Conservation (phyloP, 2,113 vertebrate genomes). For the Marcusenius ussheri region DNA sequence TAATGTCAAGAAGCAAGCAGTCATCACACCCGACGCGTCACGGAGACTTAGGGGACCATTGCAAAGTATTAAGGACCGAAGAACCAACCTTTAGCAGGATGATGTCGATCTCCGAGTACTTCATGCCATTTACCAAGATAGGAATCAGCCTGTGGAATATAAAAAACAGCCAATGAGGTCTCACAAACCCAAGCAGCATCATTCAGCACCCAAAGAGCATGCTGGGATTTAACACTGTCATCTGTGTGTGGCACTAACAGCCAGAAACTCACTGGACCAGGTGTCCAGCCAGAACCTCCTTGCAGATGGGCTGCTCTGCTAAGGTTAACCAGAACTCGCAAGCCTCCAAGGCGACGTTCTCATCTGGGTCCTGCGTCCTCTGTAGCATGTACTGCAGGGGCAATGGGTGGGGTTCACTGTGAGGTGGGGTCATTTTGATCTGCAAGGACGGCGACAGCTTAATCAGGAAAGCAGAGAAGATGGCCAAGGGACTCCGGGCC, state of each 20-base stretch:
- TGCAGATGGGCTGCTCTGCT: conserved; percentile 92
- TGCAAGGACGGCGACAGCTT: neutral
- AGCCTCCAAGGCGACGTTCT: conserved; percentile 91
- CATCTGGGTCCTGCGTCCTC: conserved; percentile 86
- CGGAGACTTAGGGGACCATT: neutral
- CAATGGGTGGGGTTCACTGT: too few species aligned
- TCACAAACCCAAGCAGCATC: neutral
- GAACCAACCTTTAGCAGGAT: conserved; percentile 80
- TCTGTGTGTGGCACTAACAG: neutral
- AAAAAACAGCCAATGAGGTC: neutral
- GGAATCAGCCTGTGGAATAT: conserved; percentile 68
- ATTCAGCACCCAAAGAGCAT: neutral
- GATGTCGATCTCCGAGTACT: conserved; percentile 92
- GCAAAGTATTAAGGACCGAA: too few species aligned
- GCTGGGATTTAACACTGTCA: neutral
- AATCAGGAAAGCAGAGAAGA: neutral
- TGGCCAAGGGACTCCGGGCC: neutral
- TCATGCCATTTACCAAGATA: conserved; percentile 90
- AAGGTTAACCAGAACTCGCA: conserved; percentile 95
- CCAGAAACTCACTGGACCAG: conserved; percentile 75
- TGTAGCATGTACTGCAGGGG: conserved; percentile 83
- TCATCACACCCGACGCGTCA: conserved; percentile 2
- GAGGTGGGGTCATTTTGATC: neutral
- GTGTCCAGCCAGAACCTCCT: conserved; percentile 84
- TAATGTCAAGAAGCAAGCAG: neutral